A percentile compares a stretch with the other conserved stretches of the same genome.
Evolutionary conservation across 2,113 vertebrate species (phyloP).

Genomic region (Hippopotamus amphibius): DNA sequence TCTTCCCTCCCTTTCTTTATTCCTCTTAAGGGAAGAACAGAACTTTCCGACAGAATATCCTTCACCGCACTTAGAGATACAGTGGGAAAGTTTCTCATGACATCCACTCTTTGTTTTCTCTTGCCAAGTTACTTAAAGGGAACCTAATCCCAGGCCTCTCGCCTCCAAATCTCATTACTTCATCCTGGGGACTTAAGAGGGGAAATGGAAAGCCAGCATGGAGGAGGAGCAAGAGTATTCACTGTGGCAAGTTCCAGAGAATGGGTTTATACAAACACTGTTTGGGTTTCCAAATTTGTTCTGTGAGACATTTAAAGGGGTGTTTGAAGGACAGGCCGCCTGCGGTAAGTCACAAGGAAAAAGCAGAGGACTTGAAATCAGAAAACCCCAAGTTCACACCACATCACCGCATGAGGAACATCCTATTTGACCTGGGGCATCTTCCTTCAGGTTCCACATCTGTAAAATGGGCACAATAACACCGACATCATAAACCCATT

Average conservation of each 20-base stretch:
- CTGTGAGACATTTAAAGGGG: slow-evolving; percentile 10
- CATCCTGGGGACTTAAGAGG: slow-evolving; percentile 20
- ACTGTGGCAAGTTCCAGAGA: neutral
- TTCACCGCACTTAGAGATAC: slow-evolving; percentile 48
- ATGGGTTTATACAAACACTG: neutral
- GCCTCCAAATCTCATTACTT: slow-evolving; percentile 69
- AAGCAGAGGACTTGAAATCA: neutral
- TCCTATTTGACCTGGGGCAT: neutral
- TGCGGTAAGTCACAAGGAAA: neutral
- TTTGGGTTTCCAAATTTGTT: slow-evolving; percentile 5
- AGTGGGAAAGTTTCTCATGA: slow-evolving; percentile 79
- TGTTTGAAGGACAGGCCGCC: neutral
- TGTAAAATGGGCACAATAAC: neutral
- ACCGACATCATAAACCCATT: neutral
- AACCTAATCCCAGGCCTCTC: slow-evolving; percentile 52
- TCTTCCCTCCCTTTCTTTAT: slow-evolving; percentile 69
- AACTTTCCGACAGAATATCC: slow-evolving; percentile 73
- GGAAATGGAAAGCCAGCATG: neutral
- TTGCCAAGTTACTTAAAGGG: slow-evolving; percentile 71
- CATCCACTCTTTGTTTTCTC: slow-evolving; percentile 65
- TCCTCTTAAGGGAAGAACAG: slow-evolving; percentile 73
- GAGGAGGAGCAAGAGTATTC: neutral
- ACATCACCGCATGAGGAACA: neutral
- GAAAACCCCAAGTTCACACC: neutral
- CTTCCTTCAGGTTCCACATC: neutral